Evolutionary conservation across 2,113 vertebrate genomes (phyloP).

Genomic region (Chitala chitala): DNA sequence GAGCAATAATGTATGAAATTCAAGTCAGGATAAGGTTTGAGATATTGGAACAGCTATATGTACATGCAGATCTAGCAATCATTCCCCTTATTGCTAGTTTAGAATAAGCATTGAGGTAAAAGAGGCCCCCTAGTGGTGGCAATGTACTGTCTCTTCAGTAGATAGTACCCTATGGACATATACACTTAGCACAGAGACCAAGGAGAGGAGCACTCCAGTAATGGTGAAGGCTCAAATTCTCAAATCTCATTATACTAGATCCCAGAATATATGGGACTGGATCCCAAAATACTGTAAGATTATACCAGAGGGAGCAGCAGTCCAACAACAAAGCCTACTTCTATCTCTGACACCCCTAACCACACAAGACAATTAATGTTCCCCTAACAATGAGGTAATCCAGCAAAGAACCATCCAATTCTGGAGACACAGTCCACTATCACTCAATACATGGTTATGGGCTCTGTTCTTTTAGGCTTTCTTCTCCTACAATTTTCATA

Average conservation of each 20-base stretch:
- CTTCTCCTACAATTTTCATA: too few species aligned
- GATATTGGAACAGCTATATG: not conserved
- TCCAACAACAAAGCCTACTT: not conserved
- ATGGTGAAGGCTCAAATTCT: slow-evolving; percentile 2
- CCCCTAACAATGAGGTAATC: not conserved
- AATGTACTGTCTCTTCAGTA: not conserved
- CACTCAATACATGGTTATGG: not conserved
- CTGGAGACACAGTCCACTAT: too few species aligned
- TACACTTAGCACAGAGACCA: not conserved
- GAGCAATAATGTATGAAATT: not conserved
- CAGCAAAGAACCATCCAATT: not conserved
- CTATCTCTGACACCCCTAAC: not conserved
- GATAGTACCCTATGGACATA: not conserved
- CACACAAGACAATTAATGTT: not conserved
- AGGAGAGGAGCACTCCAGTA: not conserved
- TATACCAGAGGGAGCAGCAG: slow-evolving; percentile 2
- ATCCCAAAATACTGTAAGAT: not conserved
- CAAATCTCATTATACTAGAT: slow-evolving; percentile 9
- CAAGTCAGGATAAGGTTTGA: not conserved
- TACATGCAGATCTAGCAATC: not conserved
- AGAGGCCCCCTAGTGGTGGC: slow-evolving; percentile 16
- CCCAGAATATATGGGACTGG: slow-evolving; percentile 8
- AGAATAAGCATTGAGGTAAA: slow-evolving; percentile 7
- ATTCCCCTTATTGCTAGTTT: not conserved
- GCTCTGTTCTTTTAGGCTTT: not conserved